phyloP scores from a whole-genome alignment of 2,797 vertebrate genomes.

The Lepus townsendii region DNA sequence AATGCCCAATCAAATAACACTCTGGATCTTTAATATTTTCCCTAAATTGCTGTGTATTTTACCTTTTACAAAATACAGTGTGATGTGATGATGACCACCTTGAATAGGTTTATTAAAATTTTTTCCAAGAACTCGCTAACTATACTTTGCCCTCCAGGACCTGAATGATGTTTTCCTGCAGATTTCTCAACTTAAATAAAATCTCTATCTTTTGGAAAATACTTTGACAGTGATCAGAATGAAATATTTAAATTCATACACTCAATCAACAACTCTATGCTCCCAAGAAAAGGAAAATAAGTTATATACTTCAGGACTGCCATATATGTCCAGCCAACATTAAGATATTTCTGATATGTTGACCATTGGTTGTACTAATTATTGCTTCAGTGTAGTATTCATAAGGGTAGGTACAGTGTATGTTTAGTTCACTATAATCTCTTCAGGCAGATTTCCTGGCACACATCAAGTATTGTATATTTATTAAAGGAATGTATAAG shows the following conservation, averaged over 20 bases:
- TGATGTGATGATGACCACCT: not conserved
- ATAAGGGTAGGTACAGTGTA: not conserved
- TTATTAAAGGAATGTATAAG: not conserved
- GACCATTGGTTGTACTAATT: not conserved
- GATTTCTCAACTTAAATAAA: slow-evolving; percentile 70
- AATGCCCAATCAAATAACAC: not conserved
- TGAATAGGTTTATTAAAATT: not conserved
- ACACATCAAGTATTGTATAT: not conserved
- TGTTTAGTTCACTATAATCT: not conserved
- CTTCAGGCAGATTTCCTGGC: not conserved
- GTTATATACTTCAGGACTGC: not conserved
- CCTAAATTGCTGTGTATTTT: not conserved
- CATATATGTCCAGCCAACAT: not conserved
- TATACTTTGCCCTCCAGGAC: slow-evolving; percentile 43
- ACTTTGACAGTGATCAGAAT: not conserved
- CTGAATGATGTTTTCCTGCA: slow-evolving; percentile 34
- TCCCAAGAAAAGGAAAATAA: not conserved
- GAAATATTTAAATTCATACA: not conserved
- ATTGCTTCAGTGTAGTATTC: not conserved
- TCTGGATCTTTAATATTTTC: not conserved
- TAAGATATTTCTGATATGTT: slow-evolving; percentile 14
- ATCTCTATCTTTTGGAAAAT: slow-evolving; percentile 46
- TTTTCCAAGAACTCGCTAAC: not conserved
- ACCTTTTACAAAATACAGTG: not conserved
- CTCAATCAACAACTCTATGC: not conserved